Percentiles rank a stretch among this genome's conserved stretches.
Evolutionary conservation across 2,797 vertebrate genomes (phyloP).

Genomic region (Arrhamphus sclerolepis): DNA sequence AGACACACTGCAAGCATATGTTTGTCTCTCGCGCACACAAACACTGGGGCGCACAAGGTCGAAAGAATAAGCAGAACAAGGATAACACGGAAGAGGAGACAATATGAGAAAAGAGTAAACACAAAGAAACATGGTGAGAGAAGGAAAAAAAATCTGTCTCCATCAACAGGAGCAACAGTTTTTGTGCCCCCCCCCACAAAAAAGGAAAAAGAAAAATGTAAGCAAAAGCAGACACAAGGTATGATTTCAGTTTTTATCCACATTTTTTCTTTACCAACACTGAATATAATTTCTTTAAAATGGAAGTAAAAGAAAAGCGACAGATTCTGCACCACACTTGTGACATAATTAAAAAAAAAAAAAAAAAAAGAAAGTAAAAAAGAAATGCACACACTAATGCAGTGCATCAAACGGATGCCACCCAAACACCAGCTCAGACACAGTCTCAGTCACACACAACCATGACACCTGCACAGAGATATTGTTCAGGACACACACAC

Average conservation of each 20-base stretch:
- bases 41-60: conserved; percentile 45
- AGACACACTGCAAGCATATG: conserved; percentile 31
- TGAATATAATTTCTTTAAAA: too few species aligned
- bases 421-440: not conserved
- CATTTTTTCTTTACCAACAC: too few species aligned
- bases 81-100: conserved; percentile 36
- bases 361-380: too few species aligned
- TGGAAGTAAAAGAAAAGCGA: too few species aligned
- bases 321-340: too few species aligned
- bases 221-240: conserved; percentile 30
- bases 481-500: conserved; percentile 20
- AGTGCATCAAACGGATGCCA: not conserved
- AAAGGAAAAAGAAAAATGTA: conserved; percentile 22
- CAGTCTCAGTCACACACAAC: conserved; percentile 19
- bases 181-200: conserved; percentile 60
- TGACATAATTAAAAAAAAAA: too few species aligned
- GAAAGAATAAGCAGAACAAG: conserved; percentile 32
- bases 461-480: conserved; percentile 43
- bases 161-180: conserved; percentile 48
- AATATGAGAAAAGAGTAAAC: not conserved
- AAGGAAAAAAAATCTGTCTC: conserved; percentile 24
- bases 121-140: not conserved
- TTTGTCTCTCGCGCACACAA: conserved; percentile 11
- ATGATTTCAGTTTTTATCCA: too few species aligned
- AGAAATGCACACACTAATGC: not conserved